Percentiles rank a stretch among this genome's conserved stretches.
Evolutionary conservation across 1,140 invertebrate genomes (phyloP).

Genomic region (Drosophila orena): DNA sequence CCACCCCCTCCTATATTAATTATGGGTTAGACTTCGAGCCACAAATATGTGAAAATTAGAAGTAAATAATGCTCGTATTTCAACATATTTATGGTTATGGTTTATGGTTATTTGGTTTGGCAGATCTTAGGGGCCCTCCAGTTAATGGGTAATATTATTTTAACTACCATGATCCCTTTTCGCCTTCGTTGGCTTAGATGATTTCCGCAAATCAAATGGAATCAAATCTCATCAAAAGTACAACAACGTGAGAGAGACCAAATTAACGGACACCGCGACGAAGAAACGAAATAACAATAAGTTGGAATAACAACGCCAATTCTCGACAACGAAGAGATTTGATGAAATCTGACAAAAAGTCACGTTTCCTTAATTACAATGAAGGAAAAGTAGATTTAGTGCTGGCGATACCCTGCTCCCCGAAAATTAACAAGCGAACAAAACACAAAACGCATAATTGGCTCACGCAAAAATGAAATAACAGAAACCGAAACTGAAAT

Average conservation of each 20-base stretch:
- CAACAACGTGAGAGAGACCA: slow-evolving; percentile 63
- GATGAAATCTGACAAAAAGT: slow-evolving; percentile 80
- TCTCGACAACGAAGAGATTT: slow-evolving; percentile 54
- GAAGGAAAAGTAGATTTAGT: slow-evolving; percentile 67
- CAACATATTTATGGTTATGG: background rate
- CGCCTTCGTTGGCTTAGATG: slow-evolving; percentile 28
- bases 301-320: slow-evolving; percentile 73
- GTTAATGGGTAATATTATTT: slow-evolving; percentile 24
- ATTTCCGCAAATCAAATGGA: slow-evolving; percentile 74
- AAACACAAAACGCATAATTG: slow-evolving; percentile 82
- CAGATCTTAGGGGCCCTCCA: background rate
- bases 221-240: slow-evolving; percentile 60
- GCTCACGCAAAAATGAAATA: slow-evolving; percentile 77
- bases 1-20: background rate
- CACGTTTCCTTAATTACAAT: slow-evolving; percentile 83
- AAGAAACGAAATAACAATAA: slow-evolving; percentile 41
- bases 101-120: background rate
- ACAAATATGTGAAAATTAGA: too few relatives aligned
- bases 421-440: slow-evolving; percentile 61
- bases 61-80: too few relatives aligned
- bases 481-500: slow-evolving; percentile 37
- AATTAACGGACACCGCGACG: slow-evolving; percentile 54
- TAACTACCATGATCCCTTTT: background rate
- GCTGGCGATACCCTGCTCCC: background rate
- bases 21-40: too few relatives aligned